Percentiles rank a stretch among this genome's conserved stretches.
Conservation (phyloP, 1,140 invertebrate species). For the Vollenhovia emeryi region DNA sequence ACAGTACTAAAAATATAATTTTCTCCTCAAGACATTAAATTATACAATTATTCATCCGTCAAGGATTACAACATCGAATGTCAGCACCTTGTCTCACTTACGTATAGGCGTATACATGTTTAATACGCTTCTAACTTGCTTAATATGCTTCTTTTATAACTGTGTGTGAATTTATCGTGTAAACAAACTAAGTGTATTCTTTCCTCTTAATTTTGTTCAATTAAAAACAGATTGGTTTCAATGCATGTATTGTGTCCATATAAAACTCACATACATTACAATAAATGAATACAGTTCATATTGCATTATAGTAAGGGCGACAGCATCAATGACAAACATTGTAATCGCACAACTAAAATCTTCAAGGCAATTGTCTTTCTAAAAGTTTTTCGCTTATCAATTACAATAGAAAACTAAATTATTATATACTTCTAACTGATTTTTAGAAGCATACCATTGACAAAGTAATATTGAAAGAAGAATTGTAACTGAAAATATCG, state of each 20-base stretch:
- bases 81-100: slow-evolving; percentile 63
- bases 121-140: background rate
- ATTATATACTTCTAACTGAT: slow-evolving; percentile 2
- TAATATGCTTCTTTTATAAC: background rate
- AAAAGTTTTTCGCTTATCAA: background rate
- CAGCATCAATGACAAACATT: background rate
- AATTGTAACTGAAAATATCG: slow-evolving; percentile 1
- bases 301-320: background rate
- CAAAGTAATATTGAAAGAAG: slow-evolving; percentile 12
- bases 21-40: slow-evolving; percentile 58
- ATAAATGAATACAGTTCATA: slow-evolving; percentile 1
- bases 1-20: slow-evolving; percentile 71
- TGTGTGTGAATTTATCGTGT: background rate
- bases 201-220: slow-evolving; percentile 17
- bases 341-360: slow-evolving; percentile 1
- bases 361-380: background rate
- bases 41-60: slow-evolving; percentile 59
- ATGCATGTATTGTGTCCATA: background rate
- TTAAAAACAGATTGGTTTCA: slow-evolving; percentile 4
- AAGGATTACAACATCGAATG: slow-evolving; percentile 67
- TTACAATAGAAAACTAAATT: background rate
- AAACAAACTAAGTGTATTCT: background rate
- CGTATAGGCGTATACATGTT: background rate
- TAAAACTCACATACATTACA: slow-evolving; percentile 2
- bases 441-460: background rate